phyloP scores from a whole-genome alignment of 1,140 invertebrate genomes.

The Drosophila leontia region DNA sequence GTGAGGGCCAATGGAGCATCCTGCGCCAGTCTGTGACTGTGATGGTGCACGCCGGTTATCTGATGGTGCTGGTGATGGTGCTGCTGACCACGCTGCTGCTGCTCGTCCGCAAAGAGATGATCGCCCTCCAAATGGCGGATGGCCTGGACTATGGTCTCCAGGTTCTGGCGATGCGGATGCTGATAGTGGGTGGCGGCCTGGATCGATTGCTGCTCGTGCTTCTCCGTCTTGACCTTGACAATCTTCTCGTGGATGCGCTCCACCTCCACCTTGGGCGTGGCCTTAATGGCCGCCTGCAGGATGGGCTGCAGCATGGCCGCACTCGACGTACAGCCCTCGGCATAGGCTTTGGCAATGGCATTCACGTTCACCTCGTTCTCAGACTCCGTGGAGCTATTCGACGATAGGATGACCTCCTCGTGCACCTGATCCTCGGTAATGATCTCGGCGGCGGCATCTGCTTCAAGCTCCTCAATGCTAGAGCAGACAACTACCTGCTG shows the following conservation, averaged over 20 bases:
- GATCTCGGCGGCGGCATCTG: conserved; percentile 79
- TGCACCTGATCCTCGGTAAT: conserved; percentile 83
- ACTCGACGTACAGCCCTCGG: conserved; percentile 76
- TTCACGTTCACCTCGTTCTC: conserved; percentile 83
- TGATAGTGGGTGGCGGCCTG: conserved; percentile 76
- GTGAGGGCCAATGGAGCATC: conserved; percentile 92
- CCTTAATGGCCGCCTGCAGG: conserved; percentile 93
- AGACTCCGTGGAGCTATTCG: conserved; percentile 75
- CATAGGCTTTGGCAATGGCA: conserved; percentile 83
- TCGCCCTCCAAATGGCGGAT: conserved; percentile 98
- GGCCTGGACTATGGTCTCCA: conserved; percentile 99
- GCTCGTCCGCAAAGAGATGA: conserved; percentile 92
- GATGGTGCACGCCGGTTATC: conserved; percentile 47
- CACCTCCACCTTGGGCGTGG: conserved; percentile 93
- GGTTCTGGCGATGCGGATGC: conserved; percentile 93
- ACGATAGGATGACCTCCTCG: conserved; percentile 81
- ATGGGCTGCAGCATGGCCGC: conserved; percentile 87
- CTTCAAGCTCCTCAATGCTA: conserved; percentile 79
- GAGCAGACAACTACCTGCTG: conserved; percentile 84
- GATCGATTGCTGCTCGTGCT: conserved; percentile 63
- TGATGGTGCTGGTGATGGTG: conserved; percentile 79
- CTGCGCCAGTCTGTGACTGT: conserved; percentile 77
- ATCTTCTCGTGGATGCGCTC: conserved; percentile 86
- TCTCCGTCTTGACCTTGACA: conserved; percentile 79
- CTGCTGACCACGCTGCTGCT: conserved; percentile 49